Conservation (phyloP, 2,888 invertebrate genomes). For the Ochropleura plecta region DNA sequence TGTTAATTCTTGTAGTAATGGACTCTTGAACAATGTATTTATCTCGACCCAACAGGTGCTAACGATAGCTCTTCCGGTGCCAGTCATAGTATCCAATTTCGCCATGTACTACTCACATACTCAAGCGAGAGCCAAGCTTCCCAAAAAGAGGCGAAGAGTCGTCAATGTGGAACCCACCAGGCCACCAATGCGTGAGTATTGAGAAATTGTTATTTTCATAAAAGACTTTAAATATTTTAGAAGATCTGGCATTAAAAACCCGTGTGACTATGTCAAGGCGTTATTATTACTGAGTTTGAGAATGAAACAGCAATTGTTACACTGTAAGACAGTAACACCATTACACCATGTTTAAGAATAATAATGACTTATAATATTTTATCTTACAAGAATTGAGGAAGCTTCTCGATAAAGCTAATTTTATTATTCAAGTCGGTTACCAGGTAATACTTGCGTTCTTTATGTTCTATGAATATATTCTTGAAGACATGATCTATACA, state of each 20-base stretch:
- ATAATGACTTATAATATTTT: neutral
- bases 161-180: conserved; percentile 98
- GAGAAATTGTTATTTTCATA: neutral
- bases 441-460: no score
- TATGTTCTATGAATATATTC: no score
- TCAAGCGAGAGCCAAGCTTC: conserved; percentile 99
- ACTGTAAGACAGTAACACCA: no score
- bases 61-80: conserved; percentile 99
- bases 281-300: neutral
- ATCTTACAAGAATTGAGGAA: no score
- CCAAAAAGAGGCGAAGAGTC: conserved; percentile 99
- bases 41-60: conserved; percentile 87
- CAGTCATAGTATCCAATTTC: conserved; percentile 99
- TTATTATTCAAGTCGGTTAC: no score
- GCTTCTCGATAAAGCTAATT: no score
- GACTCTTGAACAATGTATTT: neutral
- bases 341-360: no score
- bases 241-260: neutral
- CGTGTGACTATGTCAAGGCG: neutral
- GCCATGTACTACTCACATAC: conserved; percentile 99
- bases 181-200: conserved; percentile 90
- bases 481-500: no score
- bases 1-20: neutral
- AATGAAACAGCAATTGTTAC: neutral
- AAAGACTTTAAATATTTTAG: neutral